Base-by-base conservation (phyloP, 2,113 vertebrate genomes). In the Oenanthe melanoleuca region DNA sequence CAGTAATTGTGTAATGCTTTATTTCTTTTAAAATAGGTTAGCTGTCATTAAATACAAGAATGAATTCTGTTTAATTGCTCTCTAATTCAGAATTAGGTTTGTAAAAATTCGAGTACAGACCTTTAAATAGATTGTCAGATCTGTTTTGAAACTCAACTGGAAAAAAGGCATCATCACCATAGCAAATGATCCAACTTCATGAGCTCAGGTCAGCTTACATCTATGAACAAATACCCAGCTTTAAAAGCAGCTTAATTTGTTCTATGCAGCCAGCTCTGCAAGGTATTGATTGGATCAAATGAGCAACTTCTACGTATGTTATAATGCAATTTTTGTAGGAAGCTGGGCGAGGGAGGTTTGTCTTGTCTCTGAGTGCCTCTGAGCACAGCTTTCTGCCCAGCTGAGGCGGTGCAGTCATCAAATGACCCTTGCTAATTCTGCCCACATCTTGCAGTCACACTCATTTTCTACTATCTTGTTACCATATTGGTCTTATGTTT, bases 391-490 rank as follows among this genome's bases (percentile, higher is more conserved):
- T 80, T 84, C 29, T 74, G 80, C 86, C 72, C 47, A 20, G 82
- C 87, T 61, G 34, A 84, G 87, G 89, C 55, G 0, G 59, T 31
- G 79, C 40, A 38, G 70, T 87, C 79, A 28, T 95, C 81, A 64
- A 84, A 53, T 89, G 86, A 83, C 84, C 89, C 67, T 95, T 71
- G 65, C 81, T 88, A 80, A 63, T 92, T 86, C 87, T 94, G 53
- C 89, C 87, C 53, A 64, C 60, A 72, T 95, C 82, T 92, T 74
- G 61, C 79, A 59, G 74, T 83, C 77, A 63, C 79, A 40, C 90
- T 93, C 86, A 47, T 86, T 95, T 93, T 89, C 91, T 94, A 37
- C 86, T 92, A 6, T 92, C 95, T 92, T 81, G 84, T 95, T 93
- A 88, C 87, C 77, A 37, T 93, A 56, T 90, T 87, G 84, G 81